These are phyloP conservation scores for Drosophila silvestris DNA, from an alignment of 2,888 invertebrate genomes.

Conservation along the genomic window DNA sequence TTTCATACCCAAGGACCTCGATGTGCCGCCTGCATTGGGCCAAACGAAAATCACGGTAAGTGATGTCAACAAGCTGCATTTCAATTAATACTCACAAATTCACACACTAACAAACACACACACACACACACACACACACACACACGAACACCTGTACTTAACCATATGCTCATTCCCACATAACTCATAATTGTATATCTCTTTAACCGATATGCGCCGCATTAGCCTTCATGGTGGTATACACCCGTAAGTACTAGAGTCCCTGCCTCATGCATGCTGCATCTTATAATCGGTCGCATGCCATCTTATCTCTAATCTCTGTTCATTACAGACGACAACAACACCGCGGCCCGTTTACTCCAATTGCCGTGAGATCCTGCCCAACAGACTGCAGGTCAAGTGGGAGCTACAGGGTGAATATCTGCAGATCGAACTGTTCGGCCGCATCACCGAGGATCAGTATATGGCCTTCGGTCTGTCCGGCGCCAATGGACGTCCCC, in stretches of 20 bases:
- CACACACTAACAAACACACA: constrained; percentile 7
- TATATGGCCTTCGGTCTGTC: constrained; percentile 96
- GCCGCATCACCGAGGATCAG: constrained; percentile 92
- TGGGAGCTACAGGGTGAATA: constrained; percentile 93
- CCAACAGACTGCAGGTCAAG: constrained; percentile 93
- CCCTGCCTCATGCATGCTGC: constrained; percentile 58
- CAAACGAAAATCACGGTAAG: constrained; percentile 96
- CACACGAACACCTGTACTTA: constrained; percentile 44
- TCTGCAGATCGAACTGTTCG: constrained; percentile 92
- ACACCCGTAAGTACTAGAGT: constrained; percentile 92
- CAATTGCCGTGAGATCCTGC: constrained; percentile 94
- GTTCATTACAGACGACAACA: constrained; percentile 89
- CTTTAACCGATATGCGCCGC: constrained; percentile 78
- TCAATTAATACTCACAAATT: background rate
- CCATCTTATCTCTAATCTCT: constrained; percentile 14
- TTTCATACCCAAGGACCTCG: constrained; percentile 93
- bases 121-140: constrained; percentile 2
- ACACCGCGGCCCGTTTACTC: constrained; percentile 89
- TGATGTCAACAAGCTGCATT: background rate
- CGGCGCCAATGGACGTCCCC: constrained; percentile 90
- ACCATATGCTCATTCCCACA: constrained; percentile 62
- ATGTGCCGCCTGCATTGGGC: constrained; percentile 95
- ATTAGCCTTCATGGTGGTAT: constrained; percentile 96
- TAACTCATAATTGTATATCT: constrained; percentile 74
- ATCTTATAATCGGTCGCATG: background rate